Conservation (phyloP, 2,888 invertebrate species). For the Amphipyra berbera region DNA sequence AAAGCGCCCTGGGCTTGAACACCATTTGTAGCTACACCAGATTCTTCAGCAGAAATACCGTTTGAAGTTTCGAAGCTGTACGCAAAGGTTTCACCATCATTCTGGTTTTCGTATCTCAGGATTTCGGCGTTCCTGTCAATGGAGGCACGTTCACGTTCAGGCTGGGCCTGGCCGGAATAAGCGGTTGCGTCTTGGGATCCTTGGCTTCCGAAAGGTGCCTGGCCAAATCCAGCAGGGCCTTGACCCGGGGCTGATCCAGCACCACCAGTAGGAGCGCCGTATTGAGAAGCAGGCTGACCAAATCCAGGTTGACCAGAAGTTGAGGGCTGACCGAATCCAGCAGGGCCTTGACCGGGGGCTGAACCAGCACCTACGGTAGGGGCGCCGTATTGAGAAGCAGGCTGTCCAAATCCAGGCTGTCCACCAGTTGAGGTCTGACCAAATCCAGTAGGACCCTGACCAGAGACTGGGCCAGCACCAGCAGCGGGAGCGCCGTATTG, state of each 20-base stretch:
- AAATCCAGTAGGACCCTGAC: constrained; percentile 34
- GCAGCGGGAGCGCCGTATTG: constrained; percentile 33
- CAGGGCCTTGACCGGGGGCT: constrained; percentile 47
- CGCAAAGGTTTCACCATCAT: constrained; percentile 80
- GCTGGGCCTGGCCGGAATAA: constrained; percentile 63
- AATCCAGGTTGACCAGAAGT: constrained; percentile 40
- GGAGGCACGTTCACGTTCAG: constrained; percentile 79
- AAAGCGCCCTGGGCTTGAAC: constrained; percentile 83
- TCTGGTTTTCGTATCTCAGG: constrained; percentile 79
- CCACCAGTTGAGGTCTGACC: constrained; percentile 24
- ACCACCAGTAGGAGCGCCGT: constrained; percentile 32
- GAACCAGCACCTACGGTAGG: constrained; percentile 28
- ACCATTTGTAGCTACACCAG: constrained; percentile 83
- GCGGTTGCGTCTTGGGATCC: constrained; percentile 47
- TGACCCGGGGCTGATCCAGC: constrained; percentile 48
- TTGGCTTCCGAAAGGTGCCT: constrained; percentile 51
- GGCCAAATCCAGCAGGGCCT: constrained; percentile 42
- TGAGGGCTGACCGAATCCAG: constrained; percentile 40
- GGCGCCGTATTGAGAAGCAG: constrained; percentile 55
- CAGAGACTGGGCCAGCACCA: constrained; percentile 2
- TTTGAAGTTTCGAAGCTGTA: constrained; percentile 86
- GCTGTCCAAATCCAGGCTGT: constrained; percentile 44
- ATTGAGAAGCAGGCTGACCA: constrained; percentile 54
- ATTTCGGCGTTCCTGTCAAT: constrained; percentile 81
- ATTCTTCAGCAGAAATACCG: constrained; percentile 84